Evolutionary conservation across 2,888 invertebrate species (phyloP), one percentile per base, ranked within the genome.

Genomic region (Erannis defoliaria): DNA sequence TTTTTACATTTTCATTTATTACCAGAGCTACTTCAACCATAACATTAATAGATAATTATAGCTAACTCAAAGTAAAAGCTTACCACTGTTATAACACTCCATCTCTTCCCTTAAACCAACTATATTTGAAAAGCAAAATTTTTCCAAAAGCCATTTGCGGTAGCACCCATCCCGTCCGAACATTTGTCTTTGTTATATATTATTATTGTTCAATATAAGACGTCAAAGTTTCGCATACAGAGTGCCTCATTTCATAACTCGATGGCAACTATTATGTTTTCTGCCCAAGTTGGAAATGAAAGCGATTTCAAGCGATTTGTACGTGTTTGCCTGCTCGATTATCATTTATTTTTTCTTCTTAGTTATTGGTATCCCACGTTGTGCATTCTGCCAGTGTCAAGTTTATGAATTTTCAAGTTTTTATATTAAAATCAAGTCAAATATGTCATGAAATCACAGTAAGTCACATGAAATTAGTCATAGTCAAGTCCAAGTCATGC

Each of bases 161-260:
- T 43, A 35, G 26, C 49, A 37, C 54, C 54, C 55, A 57, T 64
- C 48, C 40, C 75, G 73, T 71, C 66, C 64, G 54, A 71, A 69
- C 80, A 78, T 84, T 83, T 81, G 78, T 84, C 80, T 78, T 71
- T 68, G 75, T 81, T 84, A 84, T 86, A 85, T 86, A 87, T 83
- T 83, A 82, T 84, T 84, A 86, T 86, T 85, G 85, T 86, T 85
- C 81, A 77, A 81, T 84, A 82, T 78, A 83, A 84, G 80, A 82
- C 81, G 80, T 86, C 86, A 85, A 86, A 86, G 85, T 87, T 87
- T 85, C 79, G 88, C 87, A 88, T 88, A 88, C 86, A 87, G 70
- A 87, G 82, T 79, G 81, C 85, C 85, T 86, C 80, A 85, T 88
- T 87, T 80, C 79, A 78, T 84, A 85, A 82, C 82, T 78, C 77